Percentiles rank a stretch among this genome's conserved stretches.
Conservation (phyloP, 2,113 vertebrate genomes). For the Sciurus niger region DNA sequence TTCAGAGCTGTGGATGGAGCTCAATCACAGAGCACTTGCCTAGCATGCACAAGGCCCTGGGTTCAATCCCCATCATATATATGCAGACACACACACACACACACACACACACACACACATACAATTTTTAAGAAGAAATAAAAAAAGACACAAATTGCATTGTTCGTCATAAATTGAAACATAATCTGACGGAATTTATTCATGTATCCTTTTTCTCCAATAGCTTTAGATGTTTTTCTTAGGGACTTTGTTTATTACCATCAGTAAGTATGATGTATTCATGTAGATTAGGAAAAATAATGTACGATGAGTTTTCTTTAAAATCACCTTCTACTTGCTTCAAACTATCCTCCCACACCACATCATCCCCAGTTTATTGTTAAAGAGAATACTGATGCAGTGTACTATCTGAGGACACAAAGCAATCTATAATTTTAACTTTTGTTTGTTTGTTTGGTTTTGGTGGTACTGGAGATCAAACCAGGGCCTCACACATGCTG, state of each 20-base stretch:
- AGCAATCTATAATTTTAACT: not conserved
- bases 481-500: too few species aligned
- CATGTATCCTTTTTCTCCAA: not conserved
- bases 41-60: not conserved
- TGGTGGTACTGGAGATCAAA: too few species aligned
- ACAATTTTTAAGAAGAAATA: constrained; percentile 20
- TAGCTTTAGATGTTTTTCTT: not conserved
- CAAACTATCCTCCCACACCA: not conserved
- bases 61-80: not conserved
- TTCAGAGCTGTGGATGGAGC: not conserved
- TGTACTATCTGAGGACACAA: not conserved
- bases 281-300: not conserved
- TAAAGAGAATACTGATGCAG: not conserved
- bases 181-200: constrained; percentile 8
- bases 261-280: constrained; percentile 25
- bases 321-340: not conserved
- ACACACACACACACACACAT: too few species aligned
- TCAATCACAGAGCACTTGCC: not conserved
- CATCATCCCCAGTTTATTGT: not conserved
- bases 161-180: not conserved
- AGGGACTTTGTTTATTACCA: not conserved
- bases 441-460: too few species aligned
- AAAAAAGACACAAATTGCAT: not conserved
- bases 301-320: not conserved
- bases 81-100: too few species aligned